Conservation (phyloP, 2,888 invertebrate genomes). For the Shargacucullia verbasci region DNA sequence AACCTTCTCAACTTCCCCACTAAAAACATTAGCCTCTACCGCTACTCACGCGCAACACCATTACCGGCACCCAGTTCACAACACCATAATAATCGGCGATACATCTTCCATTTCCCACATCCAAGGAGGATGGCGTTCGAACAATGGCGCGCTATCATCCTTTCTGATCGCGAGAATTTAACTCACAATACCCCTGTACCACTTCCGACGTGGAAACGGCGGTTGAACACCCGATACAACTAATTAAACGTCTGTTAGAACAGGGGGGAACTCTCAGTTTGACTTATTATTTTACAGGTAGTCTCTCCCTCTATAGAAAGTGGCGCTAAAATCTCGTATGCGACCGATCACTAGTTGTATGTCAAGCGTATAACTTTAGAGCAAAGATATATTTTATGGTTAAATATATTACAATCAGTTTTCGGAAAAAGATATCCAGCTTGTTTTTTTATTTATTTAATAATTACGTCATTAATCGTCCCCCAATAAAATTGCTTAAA, state of each 20-base stretch:
- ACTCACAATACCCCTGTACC: conserved; percentile 63
- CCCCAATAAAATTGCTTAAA: too few species aligned
- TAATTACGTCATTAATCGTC: too few species aligned
- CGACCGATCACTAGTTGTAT: too few species aligned
- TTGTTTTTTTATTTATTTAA: too few species aligned
- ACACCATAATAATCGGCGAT: conserved; percentile 43
- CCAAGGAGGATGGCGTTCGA: conserved; percentile 64
- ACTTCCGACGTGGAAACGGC: conserved; percentile 64
- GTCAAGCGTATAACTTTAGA: too few species aligned
- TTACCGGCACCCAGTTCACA: conserved; percentile 43
- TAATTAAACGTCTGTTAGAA: not conserved
- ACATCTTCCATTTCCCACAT: conserved; percentile 64
- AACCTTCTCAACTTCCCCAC: not conserved
- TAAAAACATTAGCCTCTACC: conserved; percentile 14
- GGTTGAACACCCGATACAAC: conserved; percentile 5
- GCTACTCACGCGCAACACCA: conserved; percentile 28
- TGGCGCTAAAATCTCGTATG: too few species aligned
- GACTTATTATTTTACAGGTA: too few species aligned
- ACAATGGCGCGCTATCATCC: conserved; percentile 75
- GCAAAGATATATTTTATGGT: too few species aligned
- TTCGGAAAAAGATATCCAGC: too few species aligned
- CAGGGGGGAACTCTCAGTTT: too few species aligned
- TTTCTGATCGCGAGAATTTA: conserved; percentile 74
- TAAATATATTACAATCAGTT: too few species aligned
- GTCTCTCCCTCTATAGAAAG: too few species aligned